Conservation (phyloP, 2,888 invertebrate genomes). For the Conus canariensis region DNA sequence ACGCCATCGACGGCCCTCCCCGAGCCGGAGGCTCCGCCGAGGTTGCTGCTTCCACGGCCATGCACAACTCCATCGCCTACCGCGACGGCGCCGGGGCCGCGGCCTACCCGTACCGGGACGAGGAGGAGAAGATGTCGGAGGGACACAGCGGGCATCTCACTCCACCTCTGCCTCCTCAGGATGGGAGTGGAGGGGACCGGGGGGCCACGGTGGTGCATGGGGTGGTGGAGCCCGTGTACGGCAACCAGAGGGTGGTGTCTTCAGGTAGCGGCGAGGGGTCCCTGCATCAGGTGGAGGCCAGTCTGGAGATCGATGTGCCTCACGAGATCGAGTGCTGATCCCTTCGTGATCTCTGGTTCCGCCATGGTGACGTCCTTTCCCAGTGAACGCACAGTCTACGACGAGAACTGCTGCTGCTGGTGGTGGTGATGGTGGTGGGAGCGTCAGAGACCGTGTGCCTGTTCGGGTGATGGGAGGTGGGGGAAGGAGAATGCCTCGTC, state of each 20-base stretch:
- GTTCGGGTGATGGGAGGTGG: too few relatives aligned
- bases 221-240: slow-evolving; percentile 33
- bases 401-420: too few relatives aligned
- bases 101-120: not conserved
- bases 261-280: not conserved
- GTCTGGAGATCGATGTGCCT: not conserved
- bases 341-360: too few relatives aligned
- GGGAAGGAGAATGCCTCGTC: too few relatives aligned
- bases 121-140: not conserved
- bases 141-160: not conserved
- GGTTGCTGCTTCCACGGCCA: not conserved
- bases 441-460: too few relatives aligned
- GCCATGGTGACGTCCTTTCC: too few relatives aligned
- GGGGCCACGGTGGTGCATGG: not conserved
- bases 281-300: not conserved
- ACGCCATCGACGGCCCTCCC: not conserved
- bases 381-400: too few relatives aligned
- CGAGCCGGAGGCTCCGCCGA: not conserved
- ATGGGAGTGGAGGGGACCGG: too few relatives aligned
- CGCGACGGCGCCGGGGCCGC: not conserved
- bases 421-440: too few relatives aligned
- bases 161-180: not conserved
- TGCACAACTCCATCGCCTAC: slow-evolving; percentile 19
- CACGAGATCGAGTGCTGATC: slow-evolving; percentile 16
- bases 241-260: slow-evolving; percentile 16